A percentile compares a stretch with the other conserved stretches of the same genome.
phyloP scores from a whole-genome alignment of 1,140 invertebrate species.

The Ectropis grisescens region DNA sequence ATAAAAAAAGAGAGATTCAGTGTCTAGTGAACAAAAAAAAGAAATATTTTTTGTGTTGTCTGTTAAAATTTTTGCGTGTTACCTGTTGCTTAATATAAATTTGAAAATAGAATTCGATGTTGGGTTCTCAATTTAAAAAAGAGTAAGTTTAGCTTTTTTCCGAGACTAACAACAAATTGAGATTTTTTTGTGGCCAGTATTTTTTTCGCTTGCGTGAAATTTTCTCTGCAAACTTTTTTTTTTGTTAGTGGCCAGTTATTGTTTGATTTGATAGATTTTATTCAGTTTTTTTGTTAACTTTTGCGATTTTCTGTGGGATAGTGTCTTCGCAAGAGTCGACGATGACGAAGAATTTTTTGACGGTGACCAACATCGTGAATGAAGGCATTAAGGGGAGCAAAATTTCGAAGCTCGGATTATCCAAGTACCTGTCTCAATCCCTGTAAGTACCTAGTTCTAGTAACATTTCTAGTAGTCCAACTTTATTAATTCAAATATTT shows the following conservation, averaged over 20 bases:
- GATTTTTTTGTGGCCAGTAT: conserved; percentile 14
- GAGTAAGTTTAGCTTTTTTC: conserved; percentile 27
- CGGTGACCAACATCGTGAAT: conserved; percentile 74
- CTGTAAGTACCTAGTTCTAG: conserved; percentile 72
- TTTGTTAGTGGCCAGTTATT: too few relatives aligned
- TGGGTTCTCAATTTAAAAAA: conserved; percentile 37
- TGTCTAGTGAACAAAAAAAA: background rate
- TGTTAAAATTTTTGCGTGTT: conserved; percentile 24
- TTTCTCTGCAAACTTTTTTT: conserved; percentile 9
- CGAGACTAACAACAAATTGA: background rate
- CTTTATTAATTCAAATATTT: too few relatives aligned
- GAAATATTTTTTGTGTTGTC: conserved; percentile 9
- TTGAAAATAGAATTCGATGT: conserved; percentile 33
- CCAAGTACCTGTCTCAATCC: conserved; percentile 79
- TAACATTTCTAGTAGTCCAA: background rate
- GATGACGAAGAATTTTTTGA: conserved; percentile 68
- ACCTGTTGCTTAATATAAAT: conserved; percentile 36
- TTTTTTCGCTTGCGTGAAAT: too few relatives aligned
- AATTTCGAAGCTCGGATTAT: conserved; percentile 78
- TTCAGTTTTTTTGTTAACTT: too few relatives aligned
- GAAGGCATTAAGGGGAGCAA: conserved; percentile 81
- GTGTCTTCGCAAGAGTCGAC: conserved; percentile 55
- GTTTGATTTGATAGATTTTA: too few relatives aligned
- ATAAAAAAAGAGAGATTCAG: too few relatives aligned
- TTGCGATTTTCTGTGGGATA: conserved; percentile 36